These are phyloP conservation scores for Sthenelais limicola DNA, from an alignment of 2,888 invertebrate species.

Conservation along the genomic window DNA sequence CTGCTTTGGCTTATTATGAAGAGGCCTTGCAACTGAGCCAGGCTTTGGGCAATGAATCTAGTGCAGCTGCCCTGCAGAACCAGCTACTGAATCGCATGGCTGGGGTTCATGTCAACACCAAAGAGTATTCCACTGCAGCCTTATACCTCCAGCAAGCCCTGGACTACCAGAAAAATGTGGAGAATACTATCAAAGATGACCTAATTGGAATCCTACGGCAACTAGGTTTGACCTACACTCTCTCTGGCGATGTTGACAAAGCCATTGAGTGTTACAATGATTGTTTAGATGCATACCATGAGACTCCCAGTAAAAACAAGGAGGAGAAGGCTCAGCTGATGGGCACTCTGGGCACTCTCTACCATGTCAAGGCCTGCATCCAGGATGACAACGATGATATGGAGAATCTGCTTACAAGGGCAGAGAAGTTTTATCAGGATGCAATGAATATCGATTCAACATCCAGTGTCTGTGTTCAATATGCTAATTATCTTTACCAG, in stretches of 20 bases:
- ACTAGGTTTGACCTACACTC: conserved; percentile 68
- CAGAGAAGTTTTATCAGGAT: conserved; percentile 67
- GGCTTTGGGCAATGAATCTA: conserved; percentile 49
- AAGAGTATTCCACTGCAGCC: conserved; percentile 68
- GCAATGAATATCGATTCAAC: conserved; percentile 60
- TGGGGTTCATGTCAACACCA: conserved; percentile 68
- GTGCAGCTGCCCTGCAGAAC: conserved; percentile 62
- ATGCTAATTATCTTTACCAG: conserved; percentile 68
- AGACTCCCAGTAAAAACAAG: conserved; percentile 55
- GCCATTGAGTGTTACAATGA: conserved; percentile 70
- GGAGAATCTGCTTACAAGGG: conserved; percentile 61
- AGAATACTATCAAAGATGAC: conserved; percentile 69
- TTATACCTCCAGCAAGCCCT: conserved; percentile 69
- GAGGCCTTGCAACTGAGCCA: conserved; percentile 61
- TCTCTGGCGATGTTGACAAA: conserved; percentile 68
- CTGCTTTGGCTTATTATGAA: conserved; percentile 65
- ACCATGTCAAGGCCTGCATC: conserved; percentile 69
- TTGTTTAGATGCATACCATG: conserved; percentile 65
- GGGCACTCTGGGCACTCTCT: conserved; percentile 68
- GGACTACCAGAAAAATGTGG: conserved; percentile 66
- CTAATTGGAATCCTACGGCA: conserved; percentile 66
- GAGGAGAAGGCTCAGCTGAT: conserved; percentile 66
- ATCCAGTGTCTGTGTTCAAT: conserved; percentile 65
- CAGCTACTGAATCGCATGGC: conserved; percentile 69
- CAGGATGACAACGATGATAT: conserved; percentile 64